Percentiles rank a stretch among this genome's conserved stretches.
Conservation (phyloP, 2,888 invertebrate genomes). For the Drosophila putrida region DNA sequence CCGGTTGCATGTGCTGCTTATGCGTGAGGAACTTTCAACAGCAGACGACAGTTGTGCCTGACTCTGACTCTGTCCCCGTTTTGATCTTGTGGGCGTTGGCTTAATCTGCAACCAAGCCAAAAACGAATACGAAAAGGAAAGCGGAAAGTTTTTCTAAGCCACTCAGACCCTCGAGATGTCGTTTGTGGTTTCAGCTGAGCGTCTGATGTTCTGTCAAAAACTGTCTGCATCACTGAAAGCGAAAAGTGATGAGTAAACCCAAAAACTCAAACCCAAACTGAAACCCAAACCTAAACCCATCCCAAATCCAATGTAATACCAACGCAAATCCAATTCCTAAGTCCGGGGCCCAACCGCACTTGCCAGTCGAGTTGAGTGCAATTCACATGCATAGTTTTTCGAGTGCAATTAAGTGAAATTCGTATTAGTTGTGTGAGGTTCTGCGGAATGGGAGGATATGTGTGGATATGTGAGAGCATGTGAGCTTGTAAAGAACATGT, state of each 20-base stretch:
- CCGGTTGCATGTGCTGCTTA: constrained; percentile 48
- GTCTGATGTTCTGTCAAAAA: constrained; percentile 63
- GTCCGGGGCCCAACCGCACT: constrained; percentile 32
- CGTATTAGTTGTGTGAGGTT: constrained; percentile 63
- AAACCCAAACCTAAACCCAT: constrained; percentile 6
- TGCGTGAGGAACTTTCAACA: constrained; percentile 66
- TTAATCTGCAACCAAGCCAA: constrained; percentile 43
- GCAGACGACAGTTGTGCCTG: constrained; percentile 44
- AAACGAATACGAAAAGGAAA: constrained; percentile 1
- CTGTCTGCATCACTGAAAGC: constrained; percentile 58
- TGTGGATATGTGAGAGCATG: constrained; percentile 8
- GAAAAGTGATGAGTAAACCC: constrained; percentile 45
- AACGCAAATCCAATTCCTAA: constrained; percentile 2
- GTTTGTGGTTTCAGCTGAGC: constrained; percentile 53
- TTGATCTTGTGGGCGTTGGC: constrained; percentile 28
- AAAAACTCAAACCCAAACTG: constrained; percentile 6
- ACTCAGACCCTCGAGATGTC: constrained; percentile 45
- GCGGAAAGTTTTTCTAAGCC: constrained; percentile 61
- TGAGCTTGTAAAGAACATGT: constrained; percentile 38
- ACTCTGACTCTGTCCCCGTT: not conserved
- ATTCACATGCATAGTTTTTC: constrained; percentile 75
- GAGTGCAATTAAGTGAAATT: constrained; percentile 78
- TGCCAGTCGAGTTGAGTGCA: constrained; percentile 68
- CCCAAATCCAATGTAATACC: not conserved
- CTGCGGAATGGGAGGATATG: not conserved